Percentiles rank a stretch among this genome's conserved stretches.
phyloP scores from a whole-genome alignment of 1,140 invertebrate species.

The Nomia melanderi region DNA sequence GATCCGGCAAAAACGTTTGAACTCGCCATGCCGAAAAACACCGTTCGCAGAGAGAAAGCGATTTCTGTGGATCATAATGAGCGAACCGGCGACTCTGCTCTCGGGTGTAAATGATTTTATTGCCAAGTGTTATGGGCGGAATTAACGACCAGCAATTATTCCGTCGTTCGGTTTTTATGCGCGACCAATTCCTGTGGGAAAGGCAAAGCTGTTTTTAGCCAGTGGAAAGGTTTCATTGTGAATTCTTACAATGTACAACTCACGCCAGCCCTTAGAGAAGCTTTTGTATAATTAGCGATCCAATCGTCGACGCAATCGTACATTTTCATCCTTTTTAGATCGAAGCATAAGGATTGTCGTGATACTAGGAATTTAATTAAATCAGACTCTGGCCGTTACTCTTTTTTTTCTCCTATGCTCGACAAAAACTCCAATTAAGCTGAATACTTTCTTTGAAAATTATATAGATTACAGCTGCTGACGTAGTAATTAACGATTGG shows the following conservation, averaged over 20 bases:
- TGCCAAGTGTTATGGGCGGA: conserved; percentile 48
- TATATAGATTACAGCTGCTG: background rate
- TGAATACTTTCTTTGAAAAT: background rate
- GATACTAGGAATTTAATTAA: background rate
- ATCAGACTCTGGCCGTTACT: background rate
- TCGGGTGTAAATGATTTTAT: conserved; percentile 67
- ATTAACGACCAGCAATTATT: conserved; percentile 63
- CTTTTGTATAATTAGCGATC: conserved; percentile 24
- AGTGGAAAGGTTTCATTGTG: conserved; percentile 43
- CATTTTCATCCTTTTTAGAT: too few species aligned
- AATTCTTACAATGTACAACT: conserved; percentile 38
- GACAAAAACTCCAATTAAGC: background rate
- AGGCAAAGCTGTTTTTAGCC: conserved; percentile 29
- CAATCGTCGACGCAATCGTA: background rate
- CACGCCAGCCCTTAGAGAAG: background rate
- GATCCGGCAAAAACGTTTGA: conserved; percentile 41
- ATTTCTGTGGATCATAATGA: conserved; percentile 61
- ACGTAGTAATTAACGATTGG: too few species aligned
- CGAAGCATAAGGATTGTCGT: background rate
- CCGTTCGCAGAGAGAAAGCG: conserved; percentile 55
- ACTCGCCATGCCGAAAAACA: conserved; percentile 40
- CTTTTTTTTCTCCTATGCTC: background rate
- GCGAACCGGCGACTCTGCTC: conserved; percentile 21
- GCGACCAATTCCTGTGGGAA: conserved; percentile 62
- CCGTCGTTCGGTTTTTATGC: conserved; percentile 55